These are phyloP conservation scores for Leptocoma aspasia DNA, from an alignment of 2,113 vertebrate genomes.

Conservation along the genomic window DNA sequence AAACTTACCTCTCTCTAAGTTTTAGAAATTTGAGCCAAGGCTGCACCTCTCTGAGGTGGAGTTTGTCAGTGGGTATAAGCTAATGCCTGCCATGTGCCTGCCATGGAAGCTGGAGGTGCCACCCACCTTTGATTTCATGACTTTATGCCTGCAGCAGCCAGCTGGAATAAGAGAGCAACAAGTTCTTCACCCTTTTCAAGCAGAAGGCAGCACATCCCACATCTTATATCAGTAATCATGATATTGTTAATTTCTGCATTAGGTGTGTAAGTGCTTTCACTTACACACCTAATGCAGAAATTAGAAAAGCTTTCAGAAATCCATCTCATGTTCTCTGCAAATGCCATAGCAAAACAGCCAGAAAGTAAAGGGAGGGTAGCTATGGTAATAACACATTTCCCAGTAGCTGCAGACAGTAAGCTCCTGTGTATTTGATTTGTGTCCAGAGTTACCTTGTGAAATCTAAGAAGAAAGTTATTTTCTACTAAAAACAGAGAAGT, in stretches of 20 bases:
- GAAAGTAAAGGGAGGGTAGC: background rate
- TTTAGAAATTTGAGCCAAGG: background rate
- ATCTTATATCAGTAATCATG: background rate
- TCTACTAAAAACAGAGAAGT: background rate
- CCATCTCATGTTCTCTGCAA: background rate
- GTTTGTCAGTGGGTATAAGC: background rate
- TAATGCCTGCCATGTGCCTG: background rate
- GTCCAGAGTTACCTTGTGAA: background rate
- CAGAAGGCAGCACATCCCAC: background rate
- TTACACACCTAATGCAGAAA: no score
- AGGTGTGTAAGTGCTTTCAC: background rate
- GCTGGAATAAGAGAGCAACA: background rate
- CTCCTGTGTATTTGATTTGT: background rate
- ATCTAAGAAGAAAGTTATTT: background rate
- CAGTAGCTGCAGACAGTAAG: background rate
- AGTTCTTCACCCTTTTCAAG: background rate
- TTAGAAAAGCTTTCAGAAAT: background rate
- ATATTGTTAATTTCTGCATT: background rate
- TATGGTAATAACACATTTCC: background rate
- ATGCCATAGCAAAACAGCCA: background rate
- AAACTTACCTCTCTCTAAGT: background rate
- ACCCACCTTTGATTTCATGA: background rate
- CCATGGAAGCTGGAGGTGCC: rapidly evolving
- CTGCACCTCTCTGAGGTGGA: background rate
- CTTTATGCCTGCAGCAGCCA: background rate